Base-by-base conservation (phyloP, 2,113 vertebrate species). In the Larimichthys polyactis region DNA sequence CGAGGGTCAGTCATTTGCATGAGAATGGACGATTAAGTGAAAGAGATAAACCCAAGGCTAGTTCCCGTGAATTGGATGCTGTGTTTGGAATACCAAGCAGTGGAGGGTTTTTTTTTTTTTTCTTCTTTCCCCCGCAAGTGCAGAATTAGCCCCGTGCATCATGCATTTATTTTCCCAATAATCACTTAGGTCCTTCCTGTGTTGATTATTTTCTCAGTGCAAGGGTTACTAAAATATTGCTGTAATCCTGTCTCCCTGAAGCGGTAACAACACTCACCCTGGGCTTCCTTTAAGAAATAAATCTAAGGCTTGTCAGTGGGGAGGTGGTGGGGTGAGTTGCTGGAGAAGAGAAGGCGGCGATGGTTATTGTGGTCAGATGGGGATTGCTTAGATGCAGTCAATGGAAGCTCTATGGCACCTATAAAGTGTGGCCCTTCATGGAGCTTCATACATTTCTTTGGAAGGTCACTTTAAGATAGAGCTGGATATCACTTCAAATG, bases 191-290 rank as follows among this genome's bases (percentile, higher is more conserved):
- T 79, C 69, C 76, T 82, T 82, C 69, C 66, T 66, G 84, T 78
- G 87, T 86, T 92, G 90, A 94, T 94, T 92, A 88, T 92, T 94
- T 92, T 90, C 88, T 84, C 89, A 86, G 94, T 78, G 83, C 72
- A 82, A 83, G 85, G 91, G 91, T 93, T 90, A 91, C 85, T 92
- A 84, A 93, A 92, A 94, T 91, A 93, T 93, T 90, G 86, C 91
- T 83, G 89, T 92, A 93, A 94, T 93, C 81, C 88, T 11, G 86
- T 84, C 87, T 85, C 83, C 80, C 76, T 52, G 78, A 86, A 90
- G 90, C 87, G 72, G 57, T 57, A 77, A 54, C 82, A 85, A 73
- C 79, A 64, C 81, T 77, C 84, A 87, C 75, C 74, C 64, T 32
- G 55, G 68, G 71, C 80, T 90, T 85, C 79, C 73, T 70, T 79